A percentile compares a stretch with the other conserved stretches of the same genome.
Evolutionary conservation across 1,140 invertebrate genomes (phyloP).

Genomic region (Antheraea pernyi): DNA sequence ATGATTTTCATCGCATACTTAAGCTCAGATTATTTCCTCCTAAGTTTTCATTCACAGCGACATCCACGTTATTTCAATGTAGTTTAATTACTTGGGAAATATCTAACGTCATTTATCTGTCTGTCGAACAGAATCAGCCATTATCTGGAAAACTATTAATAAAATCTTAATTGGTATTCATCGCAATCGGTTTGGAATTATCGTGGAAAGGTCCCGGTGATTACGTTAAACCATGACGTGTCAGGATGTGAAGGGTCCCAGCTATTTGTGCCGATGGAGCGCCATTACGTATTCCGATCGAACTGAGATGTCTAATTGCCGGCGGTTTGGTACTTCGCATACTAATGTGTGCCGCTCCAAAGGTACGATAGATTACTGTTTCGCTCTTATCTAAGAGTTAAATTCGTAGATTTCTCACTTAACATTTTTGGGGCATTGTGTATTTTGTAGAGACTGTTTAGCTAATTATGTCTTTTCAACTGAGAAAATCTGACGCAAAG

Average conservation of each 20-base stretch:
- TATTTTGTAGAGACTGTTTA: no score
- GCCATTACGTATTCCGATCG: conserved; percentile 32
- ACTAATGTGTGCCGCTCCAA: conserved; percentile 20
- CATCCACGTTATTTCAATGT: no score
- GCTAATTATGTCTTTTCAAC: no score
- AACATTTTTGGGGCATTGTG: no score
- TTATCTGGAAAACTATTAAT: not conserved
- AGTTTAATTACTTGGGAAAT: not conserved
- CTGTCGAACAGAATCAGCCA: not conserved
- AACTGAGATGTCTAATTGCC: conserved; percentile 31
- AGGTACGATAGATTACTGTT: not conserved
- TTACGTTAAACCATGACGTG: conserved; percentile 32
- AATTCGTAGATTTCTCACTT: no score
- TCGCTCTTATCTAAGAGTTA: not conserved
- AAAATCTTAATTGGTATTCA: not conserved
- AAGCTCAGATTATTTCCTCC: no score
- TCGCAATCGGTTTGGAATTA: not conserved
- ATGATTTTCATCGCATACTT: no score
- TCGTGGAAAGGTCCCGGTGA: conserved; percentile 10
- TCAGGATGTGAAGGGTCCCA: conserved; percentile 28
- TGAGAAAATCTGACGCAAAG: no score
- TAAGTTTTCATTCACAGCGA: no score
- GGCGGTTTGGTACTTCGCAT: conserved; percentile 26
- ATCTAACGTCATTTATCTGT: not conserved
- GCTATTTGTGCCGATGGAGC: conserved; percentile 28